Evolutionary conservation across 2,888 invertebrate genomes (phyloP), one percentile per base, ranked within the genome.

Genomic region (Dastarcus helophoroides): DNA sequence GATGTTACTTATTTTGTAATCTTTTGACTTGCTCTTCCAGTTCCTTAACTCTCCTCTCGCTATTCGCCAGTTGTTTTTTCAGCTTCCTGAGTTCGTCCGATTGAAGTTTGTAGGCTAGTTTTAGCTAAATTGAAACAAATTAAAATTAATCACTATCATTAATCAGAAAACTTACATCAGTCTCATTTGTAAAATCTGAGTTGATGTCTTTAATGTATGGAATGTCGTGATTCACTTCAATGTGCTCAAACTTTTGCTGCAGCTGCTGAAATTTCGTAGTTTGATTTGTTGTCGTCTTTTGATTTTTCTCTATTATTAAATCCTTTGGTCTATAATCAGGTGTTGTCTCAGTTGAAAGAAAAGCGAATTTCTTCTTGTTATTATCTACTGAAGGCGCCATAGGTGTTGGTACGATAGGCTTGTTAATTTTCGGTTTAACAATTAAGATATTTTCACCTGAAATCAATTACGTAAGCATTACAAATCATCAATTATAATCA

Each of bases 331-430:
- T 69, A 63, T 89, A 89, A 65, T 89, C 88, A 23, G 86, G 82
- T 44, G 79, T 75, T 16, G 86, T 86, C 64, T 84, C 83, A n/a
- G 79, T 75, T 21, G 84, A 77, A 2, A 89, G 67, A 62, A 88
- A 88, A 3, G 82, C 83, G 62, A 85, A 85, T 62, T 88, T 89
- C 65, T 77, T 79, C 47, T 80, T 73, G 54, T 82, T 86, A 62
- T 86, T 86, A 23, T 79, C 71, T 56, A 82, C 76, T 47, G 74
- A 28, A 39, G 36, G 5, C 23, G 17, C 8, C 7, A 56, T 48
- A 70, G 64, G 39, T 31, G 22, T 37, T 29, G 33, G 33, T 4
- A 33, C 34, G 4, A 29, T 15, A n/a, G 31, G 26, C 29, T 42
- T 42, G 13, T 32, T 24, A 6, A 36, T 31, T 14, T 35, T 33